Base-by-base conservation (phyloP, 2,888 invertebrate species). In the Stenodera caucasica region DNA sequence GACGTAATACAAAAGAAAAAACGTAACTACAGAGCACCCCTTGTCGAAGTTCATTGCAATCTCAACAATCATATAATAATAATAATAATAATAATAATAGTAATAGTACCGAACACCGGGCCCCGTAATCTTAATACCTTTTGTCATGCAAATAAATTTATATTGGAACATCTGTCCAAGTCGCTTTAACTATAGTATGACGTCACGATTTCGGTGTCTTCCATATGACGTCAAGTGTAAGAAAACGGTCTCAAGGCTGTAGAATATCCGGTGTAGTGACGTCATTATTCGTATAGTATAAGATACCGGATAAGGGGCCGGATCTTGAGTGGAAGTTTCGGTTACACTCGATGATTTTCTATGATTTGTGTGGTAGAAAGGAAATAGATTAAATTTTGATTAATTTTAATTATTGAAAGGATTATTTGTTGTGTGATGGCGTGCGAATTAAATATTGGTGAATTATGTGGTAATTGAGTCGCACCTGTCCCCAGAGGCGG, bases 221-320 rank as follows among this genome's bases (percentile, higher is more conserved):
- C 45, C 14, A 50, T 29, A 57, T 75, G 72, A 75, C 75, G 75
- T 74, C 72, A 72, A 61, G 60, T 54, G 57, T 77, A 78, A 79
- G 78, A 77, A 78, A 77, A 75, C 73, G 71, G 77, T 78, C 80
- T 80, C 79, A 80, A 80, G 80, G 80, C 71, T 79, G 77, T 67
- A 65, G 70, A 65, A 68, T 70, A 75, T 78, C 78, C 79, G 75
- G 75, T 78, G 74, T 77, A 76, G 77, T 79, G 76, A 79, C 78
- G 79, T 79, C 77, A 78, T 70, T 58, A 61, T 65, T 21, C 5
- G 26, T 26, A 26, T 26, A n/a, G 26, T 26, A 26, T 26, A 26
- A n/a, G n/a, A n/a, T 23, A 45, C 45, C 45, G 45, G 45, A 45
- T 45, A 45, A 45, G 23, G 45, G 45, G 18, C 53, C 53, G 53